Evolutionary conservation across 1,140 invertebrate genomes (phyloP), one percentile per base, ranked within the genome.

Genomic region (Pseudomyrmex cubaensis): DNA sequence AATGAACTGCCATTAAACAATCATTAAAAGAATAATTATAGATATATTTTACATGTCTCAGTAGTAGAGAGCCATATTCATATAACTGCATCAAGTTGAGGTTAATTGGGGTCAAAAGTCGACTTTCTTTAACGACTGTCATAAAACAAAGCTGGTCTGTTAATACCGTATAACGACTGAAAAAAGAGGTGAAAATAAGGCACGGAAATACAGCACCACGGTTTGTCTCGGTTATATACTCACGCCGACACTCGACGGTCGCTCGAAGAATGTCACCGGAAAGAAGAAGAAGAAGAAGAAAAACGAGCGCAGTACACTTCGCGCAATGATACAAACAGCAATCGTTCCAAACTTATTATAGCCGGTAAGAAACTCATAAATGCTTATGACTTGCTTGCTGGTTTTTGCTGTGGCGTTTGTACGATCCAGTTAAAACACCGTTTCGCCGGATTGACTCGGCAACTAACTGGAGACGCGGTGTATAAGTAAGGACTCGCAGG

Each of bases 321-420:
- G 50, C 69, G 57, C 46, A 72, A 73, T 72, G 78, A 89, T 83
- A 86, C 83, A 84, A 88, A 82, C 88, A 69, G 84, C 87, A 82
- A 90, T 90, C 87, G 70, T 75, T 87, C 89, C 50, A 76, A 89
- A 90, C 90, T 90, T 90, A 90, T 90, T 90, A 90, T 89, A 82
- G 69, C 61, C 67, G 3, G 62, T 67, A 90, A 90, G 87, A 90
- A 90, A 89, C 89, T 90, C 90, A 88, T 90, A 87, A 85, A 90
- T 90, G 89, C 87, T 87, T 90, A 89, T 89, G 85, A 89, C 86
- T 82, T 70, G 77, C 35, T 64, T 83, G 62, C 70, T n/a, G 59
- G 35, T 90, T 90, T 90, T 90, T 90, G 78, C 76, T 44, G 9
- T 0, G 59, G 70, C 59, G 54, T 77, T 78, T 67, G 73, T 73